Evolutionary conservation across 2,113 vertebrate species (phyloP).

Genomic region (Phyllopteryx taeniolatus): DNA sequence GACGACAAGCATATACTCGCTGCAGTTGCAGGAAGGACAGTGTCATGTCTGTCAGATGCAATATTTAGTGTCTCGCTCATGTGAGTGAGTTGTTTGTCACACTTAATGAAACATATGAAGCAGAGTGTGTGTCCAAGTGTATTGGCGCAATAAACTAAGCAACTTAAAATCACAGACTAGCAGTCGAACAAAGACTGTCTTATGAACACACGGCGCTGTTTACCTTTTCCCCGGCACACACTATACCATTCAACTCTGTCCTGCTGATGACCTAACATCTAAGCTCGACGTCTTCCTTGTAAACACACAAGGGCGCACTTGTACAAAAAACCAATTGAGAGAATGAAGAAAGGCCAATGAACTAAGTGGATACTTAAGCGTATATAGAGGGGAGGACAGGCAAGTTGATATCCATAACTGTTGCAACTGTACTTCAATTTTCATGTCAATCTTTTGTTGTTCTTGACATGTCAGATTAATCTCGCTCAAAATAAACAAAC

Average conservation of each 20-base stretch:
- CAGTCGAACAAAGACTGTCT: slow-evolving; percentile 31
- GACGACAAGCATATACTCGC: neutral
- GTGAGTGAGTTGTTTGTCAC: slow-evolving; percentile 17
- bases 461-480: slow-evolving; percentile 21
- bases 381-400: slow-evolving; percentile 9
- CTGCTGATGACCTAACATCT: slow-evolving; percentile 60
- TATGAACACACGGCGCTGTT: slow-evolving; percentile 46
- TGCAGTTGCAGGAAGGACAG: slow-evolving; percentile 5
- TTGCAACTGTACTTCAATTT: slow-evolving; percentile 18
- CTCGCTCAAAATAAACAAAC: slow-evolving; percentile 28
- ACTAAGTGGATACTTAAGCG: slow-evolving; percentile 12
- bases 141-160: slow-evolving; percentile 24
- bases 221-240: slow-evolving; percentile 44
- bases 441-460: slow-evolving; percentile 17
- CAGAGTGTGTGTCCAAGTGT: slow-evolving; percentile 21
- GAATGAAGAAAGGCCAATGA: slow-evolving; percentile 15
- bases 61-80: neutral
- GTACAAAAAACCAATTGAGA: slow-evolving; percentile 56
- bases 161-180: slow-evolving; percentile 18
- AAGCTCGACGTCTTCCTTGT: slow-evolving; percentile 47
- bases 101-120: slow-evolving; percentile 19
- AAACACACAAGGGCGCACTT: slow-evolving; percentile 34
- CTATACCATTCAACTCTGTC: slow-evolving; percentile 60
- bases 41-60: neutral
- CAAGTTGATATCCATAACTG: slow-evolving; percentile 8